Base-by-base conservation (phyloP, 2,113 vertebrate species). In the Muntiacus reevesi region DNA sequence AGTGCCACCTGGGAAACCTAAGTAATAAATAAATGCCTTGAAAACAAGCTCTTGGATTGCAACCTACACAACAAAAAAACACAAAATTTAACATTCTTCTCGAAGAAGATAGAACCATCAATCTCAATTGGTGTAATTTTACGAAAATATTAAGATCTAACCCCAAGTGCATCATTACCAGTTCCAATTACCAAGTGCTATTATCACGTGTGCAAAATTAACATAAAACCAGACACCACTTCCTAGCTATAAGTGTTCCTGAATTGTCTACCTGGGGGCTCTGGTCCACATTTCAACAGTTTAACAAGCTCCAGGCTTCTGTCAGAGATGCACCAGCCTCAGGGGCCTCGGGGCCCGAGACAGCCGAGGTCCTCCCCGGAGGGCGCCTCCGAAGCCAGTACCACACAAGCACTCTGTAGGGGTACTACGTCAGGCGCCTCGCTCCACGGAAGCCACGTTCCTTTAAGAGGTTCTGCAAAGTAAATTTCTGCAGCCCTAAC, bases 11-110 rank as follows among this genome's bases (percentile, higher is more conserved):
- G 36, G 67, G 67, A 74, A 74, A 74, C 36, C n/a, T 19, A 45
- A 96, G 89, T 83, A 84, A 62, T 81, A 94, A 82, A 83, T 64
- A 94, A 33, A 60, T 84, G 74, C 64, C 88, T 76, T 89, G 54
- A 91, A 92, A 78, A 92, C 55, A 83, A 94, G 89, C 43, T 60
- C 59, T 74, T 30, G 23, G 85, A 45, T 50, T 4, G 30, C 27
- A 82, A 81, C 17, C n/a, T 16, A 47, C 96, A 95, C 54, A 89
- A 55, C 13, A 59, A 40, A 94, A 93, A 93, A 60, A 28, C 7
- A 78, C 7, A 19, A 59, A 55, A 85, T 47, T 89, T 67, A 59
- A 82, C 67, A 74, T 45, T 78, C 64, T 91, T 89, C 89, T 95
- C 14, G 2, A 78, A 86, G 33, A 60, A 93, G 57, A 84, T 16